Base-by-base conservation (phyloP, 1,140 invertebrate genomes). In the Chrysomallon squamiferum region DNA sequence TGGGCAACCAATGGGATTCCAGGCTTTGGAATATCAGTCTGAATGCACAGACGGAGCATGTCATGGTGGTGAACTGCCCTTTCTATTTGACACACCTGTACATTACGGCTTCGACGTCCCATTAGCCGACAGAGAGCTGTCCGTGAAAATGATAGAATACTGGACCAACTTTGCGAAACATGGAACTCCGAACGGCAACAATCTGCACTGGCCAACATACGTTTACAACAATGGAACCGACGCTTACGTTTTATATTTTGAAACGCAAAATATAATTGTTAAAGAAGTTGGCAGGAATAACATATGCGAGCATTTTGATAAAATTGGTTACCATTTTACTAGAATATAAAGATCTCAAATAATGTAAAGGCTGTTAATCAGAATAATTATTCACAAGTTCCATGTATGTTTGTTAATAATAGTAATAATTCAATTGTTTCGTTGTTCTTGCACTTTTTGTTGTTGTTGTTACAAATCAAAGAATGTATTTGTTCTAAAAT, bases 91-190 rank as follows among this genome's bases (percentile, higher is more conserved):
- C n/a, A 66, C 63, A 29, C n/a, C 59, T 13, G 47, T 54, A 9
- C 38, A 29, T 18, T 33, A 54, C 6, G 68, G 68, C 2, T 67
- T 65, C 30, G 33, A 63, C 35, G 56, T 65, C 15, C 56, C 63
- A 9, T 27, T 49, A 47, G 66, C 60, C 11, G 76, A 75, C 11
- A 62, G 56, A 15, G 47, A 65, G 22, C 27, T 77, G 3, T 62
- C 71, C 25, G 49, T 65, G 15, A 63, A 65, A 35, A 59, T 74
- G 41, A 41, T 76, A 15, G 64, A 56, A n/a, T 76, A 74, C 62
- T 77, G 73, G 73, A 65, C 73, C 41, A 77, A 74, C 62, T 77
- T 77, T 69, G 74, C 76, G 11, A 75, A 70, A 59, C 35, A 61
- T 35, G 70, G 61, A 49, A 71, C 71, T 54, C 72, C 72, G 22